Evolutionary conservation across 1,140 invertebrate species (phyloP), one percentile per base, ranked within the genome.

Genomic region (Drusus annulatus): DNA sequence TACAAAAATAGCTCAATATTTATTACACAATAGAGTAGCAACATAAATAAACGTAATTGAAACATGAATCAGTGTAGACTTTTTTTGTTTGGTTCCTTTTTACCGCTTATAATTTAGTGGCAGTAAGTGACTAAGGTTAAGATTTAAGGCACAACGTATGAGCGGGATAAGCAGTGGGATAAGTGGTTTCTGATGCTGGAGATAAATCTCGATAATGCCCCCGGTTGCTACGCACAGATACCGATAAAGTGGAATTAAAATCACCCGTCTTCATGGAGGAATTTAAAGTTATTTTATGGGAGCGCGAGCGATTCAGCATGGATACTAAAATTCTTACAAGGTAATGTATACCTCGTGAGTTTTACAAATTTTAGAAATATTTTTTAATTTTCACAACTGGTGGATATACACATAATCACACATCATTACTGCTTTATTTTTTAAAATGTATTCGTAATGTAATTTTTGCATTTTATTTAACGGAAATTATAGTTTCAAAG

Each of bases 121-220:
- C 28, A 65, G 62, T 28, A 65, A 65, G 62, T 65, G 62, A 21
- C 62, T 65, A n/a, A 65, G 62, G 62, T 65, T 65, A 65, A 65
- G 62, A 65, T 65, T 65, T 65, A 65, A 65, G 62, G 62, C 62
- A 62, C 51, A 51, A 81, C 79, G 76, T 81, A 81, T 81, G 80
- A 71, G 52, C 71, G 76, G 76, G 76, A 81, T 81, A 81, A 81
- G 80, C 78, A 75, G 78, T 71, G 78, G 81, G 81, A 82, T 82
- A 82, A 82, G 81, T 82, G 81, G 81, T 77, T 80, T 82, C 78
- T 80, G 78, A 82, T 82, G 81, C 81, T 19, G 74, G 50, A 78
- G 81, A 82, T 82, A 82, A 82, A 82, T 82, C 81, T 82, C 54
- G 78, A 82, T 82, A 82, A 82, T 82, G 81, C 76, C 77, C 73